Percentiles rank a stretch among this genome's conserved stretches.
Conservation (phyloP, 2,113 vertebrate species). For the Crotalus horridus region DNA sequence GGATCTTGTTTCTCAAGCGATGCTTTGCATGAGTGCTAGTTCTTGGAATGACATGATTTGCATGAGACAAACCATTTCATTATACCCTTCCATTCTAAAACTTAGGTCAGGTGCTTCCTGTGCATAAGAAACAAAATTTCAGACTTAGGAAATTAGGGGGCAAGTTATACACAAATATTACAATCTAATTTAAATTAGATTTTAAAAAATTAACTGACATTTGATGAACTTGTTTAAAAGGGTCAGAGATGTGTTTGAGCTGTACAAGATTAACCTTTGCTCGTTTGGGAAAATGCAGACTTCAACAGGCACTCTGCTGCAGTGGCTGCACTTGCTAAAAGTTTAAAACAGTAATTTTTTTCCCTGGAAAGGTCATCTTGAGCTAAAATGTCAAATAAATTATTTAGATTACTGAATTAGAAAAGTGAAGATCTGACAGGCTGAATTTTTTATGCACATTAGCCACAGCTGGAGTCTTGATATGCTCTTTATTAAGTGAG, state of each 20-base stretch:
- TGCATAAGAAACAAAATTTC: slow-evolving; percentile 42
- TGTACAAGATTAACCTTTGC: slow-evolving; percentile 77
- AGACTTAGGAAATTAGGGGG: not conserved
- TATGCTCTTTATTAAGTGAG: slow-evolving; percentile 58
- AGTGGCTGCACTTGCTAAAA: slow-evolving; percentile 82
- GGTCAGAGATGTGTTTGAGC: slow-evolving; percentile 74
- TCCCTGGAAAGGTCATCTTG: slow-evolving; percentile 84
- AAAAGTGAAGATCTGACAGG: slow-evolving; percentile 85
- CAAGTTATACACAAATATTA: slow-evolving; percentile 69
- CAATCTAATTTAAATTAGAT: slow-evolving; percentile 73
- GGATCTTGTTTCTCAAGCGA: slow-evolving; percentile 42
- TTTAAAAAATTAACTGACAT: slow-evolving; percentile 71
- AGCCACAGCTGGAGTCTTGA: slow-evolving; percentile 77
- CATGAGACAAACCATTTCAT: slow-evolving; percentile 46
- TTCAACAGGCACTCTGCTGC: slow-evolving; percentile 71
- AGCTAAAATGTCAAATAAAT: slow-evolving; percentile 89
- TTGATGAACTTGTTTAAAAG: slow-evolving; percentile 73
- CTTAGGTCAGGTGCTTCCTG: slow-evolving; percentile 7
- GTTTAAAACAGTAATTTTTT: slow-evolving; percentile 87
- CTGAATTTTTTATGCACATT: slow-evolving; percentile 88
- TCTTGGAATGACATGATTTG: slow-evolving; percentile 32
- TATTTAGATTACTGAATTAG: slow-evolving; percentile 90
- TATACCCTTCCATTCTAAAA: slow-evolving; percentile 40
- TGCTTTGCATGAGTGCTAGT: slow-evolving; percentile 25
- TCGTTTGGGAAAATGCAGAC: slow-evolving; percentile 73